phyloP scores from a whole-genome alignment of 2,888 invertebrate genomes.

The Ochlodes sylvanus region DNA sequence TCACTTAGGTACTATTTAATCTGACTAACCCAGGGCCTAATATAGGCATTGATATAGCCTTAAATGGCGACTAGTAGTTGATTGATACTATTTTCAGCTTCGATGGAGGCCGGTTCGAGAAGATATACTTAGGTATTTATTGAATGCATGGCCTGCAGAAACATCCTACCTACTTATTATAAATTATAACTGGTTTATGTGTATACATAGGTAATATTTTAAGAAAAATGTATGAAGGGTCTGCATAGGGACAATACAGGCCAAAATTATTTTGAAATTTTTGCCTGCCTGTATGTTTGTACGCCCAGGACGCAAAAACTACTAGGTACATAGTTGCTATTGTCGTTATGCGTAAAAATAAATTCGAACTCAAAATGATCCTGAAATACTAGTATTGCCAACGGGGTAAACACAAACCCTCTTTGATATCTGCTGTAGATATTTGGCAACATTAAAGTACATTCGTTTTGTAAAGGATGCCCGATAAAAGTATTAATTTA shows the following conservation, averaged over 20 bases:
- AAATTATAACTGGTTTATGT: no score
- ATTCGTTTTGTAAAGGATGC: not conserved
- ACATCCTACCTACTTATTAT: not conserved
- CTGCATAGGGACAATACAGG: no score
- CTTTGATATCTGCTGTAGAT: not conserved
- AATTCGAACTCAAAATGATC: no score
- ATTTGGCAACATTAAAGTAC: not conserved
- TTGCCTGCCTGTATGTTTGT: no score
- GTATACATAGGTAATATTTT: no score
- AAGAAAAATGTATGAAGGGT: no score
- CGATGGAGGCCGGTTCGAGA: conserved; percentile 13
- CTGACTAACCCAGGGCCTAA: conserved; percentile 14
- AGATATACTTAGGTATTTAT: not conserved
- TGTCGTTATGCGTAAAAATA: no score
- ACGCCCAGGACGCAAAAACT: no score
- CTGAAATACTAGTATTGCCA: no score
- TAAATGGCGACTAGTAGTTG: conserved; percentile 6
- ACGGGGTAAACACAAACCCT: no score
- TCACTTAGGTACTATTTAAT: conserved; percentile 12
- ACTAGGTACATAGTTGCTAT: no score
- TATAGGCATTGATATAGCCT: conserved; percentile 14
- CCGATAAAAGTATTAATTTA: not conserved
- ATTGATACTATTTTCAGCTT: conserved; percentile 21
- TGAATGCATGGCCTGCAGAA: conserved; percentile 2
- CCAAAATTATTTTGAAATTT: no score